Conservation (phyloP, 2,797 vertebrate genomes). For the Pseudomugil gertrudae region DNA sequence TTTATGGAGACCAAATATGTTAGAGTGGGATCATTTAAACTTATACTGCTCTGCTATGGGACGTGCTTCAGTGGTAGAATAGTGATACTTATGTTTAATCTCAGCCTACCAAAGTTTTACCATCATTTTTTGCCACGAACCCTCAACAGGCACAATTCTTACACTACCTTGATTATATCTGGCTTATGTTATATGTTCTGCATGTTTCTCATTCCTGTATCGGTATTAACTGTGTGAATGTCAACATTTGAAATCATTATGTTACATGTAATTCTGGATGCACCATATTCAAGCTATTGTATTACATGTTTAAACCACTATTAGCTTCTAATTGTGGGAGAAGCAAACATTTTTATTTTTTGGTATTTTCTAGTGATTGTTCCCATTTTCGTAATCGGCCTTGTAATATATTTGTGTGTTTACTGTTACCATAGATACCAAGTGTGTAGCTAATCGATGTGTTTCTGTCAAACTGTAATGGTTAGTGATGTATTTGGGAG, state of each 20-base stretch:
- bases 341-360: conserved; percentile 6
- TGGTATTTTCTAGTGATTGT: conserved; percentile 13
- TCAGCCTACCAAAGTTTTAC: conserved; percentile 33
- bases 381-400: conserved; percentile 9
- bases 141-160: conserved; percentile 22
- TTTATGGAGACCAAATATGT: neutral
- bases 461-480: conserved; percentile 6
- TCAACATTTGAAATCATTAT: conserved; percentile 3
- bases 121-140: conserved; percentile 10
- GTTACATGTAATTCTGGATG: conserved; percentile 9
- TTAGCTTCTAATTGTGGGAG: conserved; percentile 3
- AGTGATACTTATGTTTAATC: neutral
- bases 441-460: conserved; percentile 45
- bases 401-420: conserved; percentile 17
- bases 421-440: conserved; percentile 24
- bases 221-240: conserved; percentile 26
- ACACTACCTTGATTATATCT: conserved; percentile 8
- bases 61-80: neutral
- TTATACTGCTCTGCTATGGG: neutral
- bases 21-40: neutral
- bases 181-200: conserved; percentile 13
- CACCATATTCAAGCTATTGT: conserved; percentile 14
- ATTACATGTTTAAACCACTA: conserved; percentile 14
- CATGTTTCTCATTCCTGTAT: conserved; percentile 19
- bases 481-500: conserved; percentile 25